phyloP scores from a whole-genome alignment of 2,797 vertebrate species.

The Parauchenoglanis punctatus region DNA sequence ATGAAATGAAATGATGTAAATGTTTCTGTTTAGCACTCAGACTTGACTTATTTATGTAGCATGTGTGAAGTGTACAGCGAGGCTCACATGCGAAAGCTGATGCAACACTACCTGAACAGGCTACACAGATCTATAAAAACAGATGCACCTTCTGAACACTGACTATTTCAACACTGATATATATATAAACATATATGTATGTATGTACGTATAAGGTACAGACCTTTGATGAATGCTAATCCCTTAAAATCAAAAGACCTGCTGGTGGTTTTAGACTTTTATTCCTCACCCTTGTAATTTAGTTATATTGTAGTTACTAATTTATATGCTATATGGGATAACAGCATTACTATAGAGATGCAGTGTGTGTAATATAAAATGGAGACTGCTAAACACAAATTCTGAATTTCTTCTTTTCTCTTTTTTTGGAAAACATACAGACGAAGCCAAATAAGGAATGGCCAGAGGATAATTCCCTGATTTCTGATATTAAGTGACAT shows the following conservation, averaged over 20 bases:
- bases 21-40: neutral
- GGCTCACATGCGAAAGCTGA: constrained; percentile 64
- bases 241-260: neutral
- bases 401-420: neutral
- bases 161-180: neutral
- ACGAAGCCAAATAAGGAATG: constrained; percentile 37
- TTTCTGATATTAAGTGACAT: constrained; percentile 39
- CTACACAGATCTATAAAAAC: constrained; percentile 62
- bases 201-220: too few species aligned
- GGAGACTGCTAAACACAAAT: neutral
- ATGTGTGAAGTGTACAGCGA: constrained; percentile 69
- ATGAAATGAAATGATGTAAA: neutral
- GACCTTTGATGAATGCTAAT: neutral
- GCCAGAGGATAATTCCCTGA: constrained; percentile 41
- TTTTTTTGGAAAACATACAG: neutral
- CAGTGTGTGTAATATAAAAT: neutral
- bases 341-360: neutral
- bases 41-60: constrained; percentile 64
- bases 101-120: constrained; percentile 75
- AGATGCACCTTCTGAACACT: constrained; percentile 50
- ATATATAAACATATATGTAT: too few species aligned
- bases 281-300: neutral
- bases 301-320: neutral
- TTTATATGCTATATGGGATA: neutral
- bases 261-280: neutral